phyloP scores from a whole-genome alignment of 2,888 invertebrate genomes.

The Aricia artaxerxes region DNA sequence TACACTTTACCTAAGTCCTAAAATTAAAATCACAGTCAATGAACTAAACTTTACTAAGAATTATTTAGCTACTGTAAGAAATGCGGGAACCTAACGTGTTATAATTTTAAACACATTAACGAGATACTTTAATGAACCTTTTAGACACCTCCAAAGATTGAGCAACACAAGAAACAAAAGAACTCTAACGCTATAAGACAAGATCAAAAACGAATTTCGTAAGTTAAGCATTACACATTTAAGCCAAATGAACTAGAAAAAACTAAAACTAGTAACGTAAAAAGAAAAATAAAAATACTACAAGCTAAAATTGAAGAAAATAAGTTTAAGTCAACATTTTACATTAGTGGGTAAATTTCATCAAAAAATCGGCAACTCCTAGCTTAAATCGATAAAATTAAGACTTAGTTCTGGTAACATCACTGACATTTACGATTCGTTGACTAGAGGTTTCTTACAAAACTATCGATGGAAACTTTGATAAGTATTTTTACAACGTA shows the following conservation, averaged over 20 bases:
- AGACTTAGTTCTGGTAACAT: conserved; percentile 71
- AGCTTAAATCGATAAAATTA: conserved; percentile 73
- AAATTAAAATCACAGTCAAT: conserved; percentile 15
- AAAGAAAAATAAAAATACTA: conserved; percentile 50
- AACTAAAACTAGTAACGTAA: background rate
- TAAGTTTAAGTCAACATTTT: background rate
- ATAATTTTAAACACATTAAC: background rate
- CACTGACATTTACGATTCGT: conserved; percentile 74
- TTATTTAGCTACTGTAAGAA: background rate
- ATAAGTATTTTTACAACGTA: conserved; percentile 37
- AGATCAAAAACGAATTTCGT: background rate
- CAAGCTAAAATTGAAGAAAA: conserved; percentile 45
- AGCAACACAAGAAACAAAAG: background rate
- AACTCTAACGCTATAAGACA: background rate
- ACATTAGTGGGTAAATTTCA: conserved; percentile 53
- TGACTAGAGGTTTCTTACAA: conserved; percentile 62
- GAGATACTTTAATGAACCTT: background rate
- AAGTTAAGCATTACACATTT: background rate
- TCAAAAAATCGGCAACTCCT: conserved; percentile 73
- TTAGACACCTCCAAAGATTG: background rate
- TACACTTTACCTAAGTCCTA: background rate
- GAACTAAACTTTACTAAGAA: conserved; percentile 9
- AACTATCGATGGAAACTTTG: conserved; percentile 39
- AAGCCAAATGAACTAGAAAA: conserved; percentile 54
- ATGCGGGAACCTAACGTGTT: background rate